Base-by-base conservation (phyloP, 2,888 invertebrate species). In the Terebella lapidaria region DNA sequence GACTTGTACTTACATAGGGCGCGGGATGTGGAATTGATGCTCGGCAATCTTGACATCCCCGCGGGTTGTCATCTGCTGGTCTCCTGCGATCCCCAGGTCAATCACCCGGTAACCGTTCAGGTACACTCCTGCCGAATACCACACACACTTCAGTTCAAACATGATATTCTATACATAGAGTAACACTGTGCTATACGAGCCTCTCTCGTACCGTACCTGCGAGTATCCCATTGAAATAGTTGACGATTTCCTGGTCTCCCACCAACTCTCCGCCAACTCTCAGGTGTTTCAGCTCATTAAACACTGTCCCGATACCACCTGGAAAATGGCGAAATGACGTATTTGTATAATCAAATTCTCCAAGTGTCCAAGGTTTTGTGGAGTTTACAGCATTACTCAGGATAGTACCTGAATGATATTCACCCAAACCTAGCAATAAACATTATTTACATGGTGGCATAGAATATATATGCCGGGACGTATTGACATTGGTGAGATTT, bases 191-290 rank as follows among this genome's bases (percentile, higher is more conserved):
- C n/a, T n/a, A n/a, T n/a, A n/a, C n/a, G n/a, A n/a, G n/a, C n/a
- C n/a, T n/a, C n/a, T n/a, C n/a, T n/a, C n/a, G n/a, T n/a, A n/a
- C n/a, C n/a, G n/a, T 15, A 35, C 78, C 79, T 63, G 75, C 78
- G 55, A 79, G 67, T 56, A 79, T 79, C 10, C 79, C 79, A 59
- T 75, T 70, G 59, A 74, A 73, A 24, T 54, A 49, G 28, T 67
- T 56, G 30, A 56, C 56, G 42, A 63, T 54, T 0, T 58, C 53
- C 3, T 62, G 35, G 45, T 66, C 26, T 60, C 65, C 26, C 55
- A 69, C 67, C 4, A 59, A 46, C 29, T 63, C 58, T 4, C 75
- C 76, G 10, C 77, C 79, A 53, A 76, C 64, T 29, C 71, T 71
- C 4, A 77, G 71, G 20, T 67, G 64, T 46, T 66, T 62, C 58